Percentiles rank a stretch among this genome's conserved stretches.
phyloP scores from a whole-genome alignment of 2,888 invertebrate genomes.

The Lordiphosa andalusiaca region DNA sequence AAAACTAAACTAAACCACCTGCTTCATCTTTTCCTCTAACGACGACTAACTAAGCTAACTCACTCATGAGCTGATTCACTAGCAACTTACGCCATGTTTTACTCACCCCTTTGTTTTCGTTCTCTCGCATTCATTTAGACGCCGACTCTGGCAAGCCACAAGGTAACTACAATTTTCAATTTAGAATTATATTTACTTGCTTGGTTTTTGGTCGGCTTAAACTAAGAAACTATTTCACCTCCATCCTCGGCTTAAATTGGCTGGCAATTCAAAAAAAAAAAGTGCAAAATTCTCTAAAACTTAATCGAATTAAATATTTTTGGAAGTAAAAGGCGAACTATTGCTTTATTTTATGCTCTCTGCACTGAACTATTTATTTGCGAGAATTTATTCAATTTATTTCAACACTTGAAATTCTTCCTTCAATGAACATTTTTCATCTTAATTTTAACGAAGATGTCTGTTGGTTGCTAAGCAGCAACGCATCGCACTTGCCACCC shows the following conservation, averaged over 20 bases:
- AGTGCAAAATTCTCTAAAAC: background rate
- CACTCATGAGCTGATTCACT: background rate
- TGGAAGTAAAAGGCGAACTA: background rate
- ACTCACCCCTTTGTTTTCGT: no score
- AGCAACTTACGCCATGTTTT: constrained; percentile 5
- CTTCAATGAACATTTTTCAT: no score
- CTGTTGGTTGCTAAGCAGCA: no score
- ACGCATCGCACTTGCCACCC: no score
- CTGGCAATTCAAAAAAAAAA: background rate
- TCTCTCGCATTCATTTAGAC: constrained; percentile 48
- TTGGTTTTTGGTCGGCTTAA: constrained; percentile 9
- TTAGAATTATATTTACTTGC: background rate
- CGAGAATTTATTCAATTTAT: no score
- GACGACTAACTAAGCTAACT: constrained; percentile 4
- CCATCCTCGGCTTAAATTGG: no score
- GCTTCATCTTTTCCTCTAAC: constrained; percentile 1
- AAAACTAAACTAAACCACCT: constrained; percentile 6
- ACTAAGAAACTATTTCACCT: no score
- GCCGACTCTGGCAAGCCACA: constrained; percentile 72
- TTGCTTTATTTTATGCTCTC: no score
- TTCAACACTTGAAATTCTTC: background rate
- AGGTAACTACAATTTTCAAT: constrained; percentile 66
- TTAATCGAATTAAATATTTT: constrained; percentile 4
- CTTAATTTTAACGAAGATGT: no score
- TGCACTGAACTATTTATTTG: constrained; percentile 1